Percentiles rank a stretch among this genome's conserved stretches.
Conservation (phyloP, 1,140 invertebrate genomes). For the Pseudomyrmex sp. region DNA sequence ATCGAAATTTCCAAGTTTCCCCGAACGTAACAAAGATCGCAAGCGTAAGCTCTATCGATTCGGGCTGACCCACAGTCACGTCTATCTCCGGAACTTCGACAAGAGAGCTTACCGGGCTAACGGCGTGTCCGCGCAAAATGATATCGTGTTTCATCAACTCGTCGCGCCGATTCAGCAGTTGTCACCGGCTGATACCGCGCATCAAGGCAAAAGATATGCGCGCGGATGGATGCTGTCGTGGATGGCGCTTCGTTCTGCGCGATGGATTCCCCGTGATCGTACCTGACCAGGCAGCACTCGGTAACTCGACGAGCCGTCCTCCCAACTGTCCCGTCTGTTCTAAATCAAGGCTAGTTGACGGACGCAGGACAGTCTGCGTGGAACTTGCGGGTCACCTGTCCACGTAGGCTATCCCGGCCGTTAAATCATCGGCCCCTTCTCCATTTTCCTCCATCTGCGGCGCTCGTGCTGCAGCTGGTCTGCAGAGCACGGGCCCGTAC, state of each 20-base stretch:
- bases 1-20: no score
- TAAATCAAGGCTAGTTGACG: conserved; percentile 73
- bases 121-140: conserved; percentile 42
- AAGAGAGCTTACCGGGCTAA: neutral
- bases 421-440: conserved; percentile 69
- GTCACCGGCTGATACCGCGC: conserved; percentile 63
- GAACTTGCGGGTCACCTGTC: conserved; percentile 75
- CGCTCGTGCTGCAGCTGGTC: conserved; percentile 14
- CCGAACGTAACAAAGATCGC: neutral
- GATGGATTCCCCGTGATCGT: conserved; percentile 19
- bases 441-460: neutral
- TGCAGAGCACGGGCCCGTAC: neutral
- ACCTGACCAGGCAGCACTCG: conserved; percentile 37
- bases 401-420: conserved; percentile 62
- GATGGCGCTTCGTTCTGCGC: neutral
- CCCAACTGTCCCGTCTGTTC: conserved; percentile 45
- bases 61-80: conserved; percentile 1
- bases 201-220: conserved; percentile 68
- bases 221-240: conserved; percentile 49
- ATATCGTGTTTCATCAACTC: conserved; percentile 69
- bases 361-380: conserved; percentile 70
- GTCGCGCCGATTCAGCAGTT: conserved; percentile 55
- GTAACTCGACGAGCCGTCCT: conserved; percentile 47
- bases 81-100: neutral
- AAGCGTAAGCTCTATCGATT: conserved; percentile 19